phyloP scores from a whole-genome alignment of 2,113 vertebrate genomes.

The Chauna torquata region DNA sequence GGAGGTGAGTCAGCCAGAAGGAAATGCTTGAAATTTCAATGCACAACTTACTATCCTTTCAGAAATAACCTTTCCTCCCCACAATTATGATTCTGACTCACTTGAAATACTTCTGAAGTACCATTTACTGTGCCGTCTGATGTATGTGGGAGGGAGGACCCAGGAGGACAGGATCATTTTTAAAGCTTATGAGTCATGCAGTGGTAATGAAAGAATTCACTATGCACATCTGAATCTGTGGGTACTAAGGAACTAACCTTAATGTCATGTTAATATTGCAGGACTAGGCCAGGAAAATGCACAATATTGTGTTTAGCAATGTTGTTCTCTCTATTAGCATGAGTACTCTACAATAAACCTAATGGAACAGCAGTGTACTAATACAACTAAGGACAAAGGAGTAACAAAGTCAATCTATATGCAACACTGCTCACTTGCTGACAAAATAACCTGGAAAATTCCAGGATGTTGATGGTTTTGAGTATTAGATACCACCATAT shows the following conservation, averaged over 20 bases:
- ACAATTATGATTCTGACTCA: not conserved
- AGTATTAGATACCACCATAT: not conserved
- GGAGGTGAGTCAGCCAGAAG: not conserved
- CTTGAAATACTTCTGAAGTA: not conserved
- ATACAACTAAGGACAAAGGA: not conserved
- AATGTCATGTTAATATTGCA: not conserved
- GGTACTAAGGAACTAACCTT: not conserved
- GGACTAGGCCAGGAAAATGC: not conserved
- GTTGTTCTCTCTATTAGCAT: not conserved
- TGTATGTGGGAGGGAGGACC: not conserved
- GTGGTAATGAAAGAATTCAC: not conserved
- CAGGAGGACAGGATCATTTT: not conserved
- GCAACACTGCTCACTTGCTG: not conserved
- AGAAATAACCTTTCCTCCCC: not conserved
- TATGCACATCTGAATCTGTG: not conserved
- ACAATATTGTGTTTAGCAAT: not conserved
- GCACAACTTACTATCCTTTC: not conserved
- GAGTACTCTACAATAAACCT: not conserved
- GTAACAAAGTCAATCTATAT: not conserved
- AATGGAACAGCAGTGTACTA: not conserved
- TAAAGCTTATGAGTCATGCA: not conserved
- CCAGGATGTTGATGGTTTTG: not conserved
- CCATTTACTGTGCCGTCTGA: not conserved
- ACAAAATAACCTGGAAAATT: not conserved
- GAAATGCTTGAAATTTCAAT: not conserved